Evolutionary conservation across 2,113 vertebrate species (phyloP).

Genomic region (Asarcornis scutulata): DNA sequence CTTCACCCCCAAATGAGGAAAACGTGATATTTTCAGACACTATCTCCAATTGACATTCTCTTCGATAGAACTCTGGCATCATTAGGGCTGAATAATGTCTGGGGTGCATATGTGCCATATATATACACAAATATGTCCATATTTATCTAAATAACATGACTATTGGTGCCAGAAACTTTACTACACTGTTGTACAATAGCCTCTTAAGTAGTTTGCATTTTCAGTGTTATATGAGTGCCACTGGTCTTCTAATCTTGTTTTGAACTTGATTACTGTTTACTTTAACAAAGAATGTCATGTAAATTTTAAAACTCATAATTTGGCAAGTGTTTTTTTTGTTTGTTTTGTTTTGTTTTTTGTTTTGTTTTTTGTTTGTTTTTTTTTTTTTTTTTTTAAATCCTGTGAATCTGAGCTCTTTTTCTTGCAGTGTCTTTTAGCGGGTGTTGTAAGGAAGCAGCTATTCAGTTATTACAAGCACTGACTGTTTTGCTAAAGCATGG

Average conservation of each 20-base stretch:
- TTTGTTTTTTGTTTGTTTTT: not conserved
- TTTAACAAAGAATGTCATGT: constrained; percentile 22
- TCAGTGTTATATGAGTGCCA: constrained; percentile 12
- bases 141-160: not conserved
- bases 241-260: not conserved
- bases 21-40: not conserved
- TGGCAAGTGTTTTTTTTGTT: not conserved
- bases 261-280: constrained; percentile 17
- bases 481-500: constrained; percentile 42
- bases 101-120: not conserved
- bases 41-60: not conserved
- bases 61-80: not conserved
- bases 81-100: not conserved
- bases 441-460: constrained; percentile 60
- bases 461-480: constrained; percentile 37
- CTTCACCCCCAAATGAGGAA: not conserved
- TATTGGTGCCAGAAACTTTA: not conserved
- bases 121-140: not conserved
- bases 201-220: constrained; percentile 44
- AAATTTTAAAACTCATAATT: constrained; percentile 13
- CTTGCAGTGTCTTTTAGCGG: not conserved
- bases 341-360: not conserved
- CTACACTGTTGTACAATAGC: not conserved
- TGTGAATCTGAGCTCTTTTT: not conserved
- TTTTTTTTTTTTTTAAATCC: too few relatives aligned